Conservation (phyloP, 2,888 invertebrate genomes). For the Notodonta ziczac region DNA sequence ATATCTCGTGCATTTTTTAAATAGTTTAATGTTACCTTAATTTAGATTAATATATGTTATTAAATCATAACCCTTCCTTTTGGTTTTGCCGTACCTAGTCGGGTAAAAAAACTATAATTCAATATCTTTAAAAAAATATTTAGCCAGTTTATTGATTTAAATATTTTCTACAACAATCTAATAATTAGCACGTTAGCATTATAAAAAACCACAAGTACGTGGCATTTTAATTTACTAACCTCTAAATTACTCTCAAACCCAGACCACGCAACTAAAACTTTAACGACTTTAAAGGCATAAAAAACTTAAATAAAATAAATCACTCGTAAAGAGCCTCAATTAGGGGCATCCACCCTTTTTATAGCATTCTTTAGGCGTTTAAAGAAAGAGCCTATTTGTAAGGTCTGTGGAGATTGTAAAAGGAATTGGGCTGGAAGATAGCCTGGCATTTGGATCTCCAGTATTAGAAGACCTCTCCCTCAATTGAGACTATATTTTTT, state of each 20-base stretch:
- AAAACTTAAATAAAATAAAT: constrained; percentile 39
- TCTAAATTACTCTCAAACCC: constrained; percentile 12
- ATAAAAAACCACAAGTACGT: too few relatives aligned
- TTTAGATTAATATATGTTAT: too few relatives aligned
- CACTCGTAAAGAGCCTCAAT: constrained; percentile 35
- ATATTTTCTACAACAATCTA: too few relatives aligned
- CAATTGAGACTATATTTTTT: too few relatives aligned
- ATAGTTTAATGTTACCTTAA: too few relatives aligned
- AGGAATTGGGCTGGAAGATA: constrained; percentile 22
- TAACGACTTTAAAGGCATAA: constrained; percentile 17
- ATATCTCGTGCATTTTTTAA: too few relatives aligned
- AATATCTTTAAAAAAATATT: neutral
- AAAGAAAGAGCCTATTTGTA: constrained; percentile 34
- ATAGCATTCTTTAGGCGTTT: constrained; percentile 34
- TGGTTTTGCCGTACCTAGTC: too few relatives aligned
- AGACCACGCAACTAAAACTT: constrained; percentile 21
- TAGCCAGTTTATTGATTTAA: too few relatives aligned
- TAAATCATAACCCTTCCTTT: too few relatives aligned
- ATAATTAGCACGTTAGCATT: too few relatives aligned
- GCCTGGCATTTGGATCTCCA: constrained; percentile 21
- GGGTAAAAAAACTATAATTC: too few relatives aligned
- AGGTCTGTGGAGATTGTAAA: constrained; percentile 38
- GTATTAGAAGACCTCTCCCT: too few relatives aligned
- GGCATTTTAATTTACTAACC: neutral
- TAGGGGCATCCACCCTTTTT: constrained; percentile 43